phyloP scores from a whole-genome alignment of 2,797 vertebrate species.

The Peromyscus eremicus region DNA sequence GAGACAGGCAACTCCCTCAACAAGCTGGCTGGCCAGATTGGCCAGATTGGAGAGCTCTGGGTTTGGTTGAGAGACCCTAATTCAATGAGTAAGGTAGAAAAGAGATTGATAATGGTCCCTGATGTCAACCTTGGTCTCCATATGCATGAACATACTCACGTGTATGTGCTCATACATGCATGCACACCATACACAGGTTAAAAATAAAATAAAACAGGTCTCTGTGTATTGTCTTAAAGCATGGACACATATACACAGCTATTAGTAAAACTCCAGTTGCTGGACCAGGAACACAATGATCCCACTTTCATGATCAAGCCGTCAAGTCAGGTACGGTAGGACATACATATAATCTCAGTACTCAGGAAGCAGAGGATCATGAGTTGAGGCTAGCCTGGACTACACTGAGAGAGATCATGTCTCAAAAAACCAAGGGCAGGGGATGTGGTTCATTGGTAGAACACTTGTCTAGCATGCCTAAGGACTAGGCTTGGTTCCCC shows the following conservation, averaged over 20 bases:
- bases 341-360: background rate
- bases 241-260: background rate
- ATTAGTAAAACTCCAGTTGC: conserved; percentile 25
- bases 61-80: background rate
- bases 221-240: background rate
- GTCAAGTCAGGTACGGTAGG: background rate
- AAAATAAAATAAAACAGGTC: background rate
- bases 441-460: background rate
- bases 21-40: background rate
- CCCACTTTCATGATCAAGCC: background rate
- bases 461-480: background rate
- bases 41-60: background rate
- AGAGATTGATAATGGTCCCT: background rate
- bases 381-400: background rate
- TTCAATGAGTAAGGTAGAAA: background rate
- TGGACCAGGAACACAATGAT: background rate
- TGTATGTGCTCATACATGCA: background rate
- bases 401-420: background rate
- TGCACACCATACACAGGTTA: background rate
- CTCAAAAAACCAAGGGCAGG: background rate
- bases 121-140: background rate
- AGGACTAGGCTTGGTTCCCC: background rate
- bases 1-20: background rate
- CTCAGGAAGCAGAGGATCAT: background rate
- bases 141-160: background rate